A percentile compares a stretch with the other conserved stretches of the same genome.
phyloP scores from a whole-genome alignment of 1,140 invertebrate genomes.

The Bombus cullumanus region DNA sequence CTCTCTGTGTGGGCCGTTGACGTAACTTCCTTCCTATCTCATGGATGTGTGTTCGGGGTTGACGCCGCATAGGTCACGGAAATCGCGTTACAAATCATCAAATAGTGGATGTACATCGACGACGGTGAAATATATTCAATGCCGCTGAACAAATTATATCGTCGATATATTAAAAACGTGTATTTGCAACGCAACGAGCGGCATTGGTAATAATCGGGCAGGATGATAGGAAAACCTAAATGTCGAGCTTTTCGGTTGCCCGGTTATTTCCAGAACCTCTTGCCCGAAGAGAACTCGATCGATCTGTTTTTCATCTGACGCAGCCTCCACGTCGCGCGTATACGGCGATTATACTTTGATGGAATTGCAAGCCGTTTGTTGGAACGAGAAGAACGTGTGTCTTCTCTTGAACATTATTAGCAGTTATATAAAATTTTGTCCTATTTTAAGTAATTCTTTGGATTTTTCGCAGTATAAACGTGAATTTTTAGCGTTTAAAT shows the following conservation, averaged over 20 bases:
- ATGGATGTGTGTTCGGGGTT: constrained; percentile 3
- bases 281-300: constrained; percentile 20
- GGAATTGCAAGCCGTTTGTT: not conserved
- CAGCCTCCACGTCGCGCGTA: constrained; percentile 18
- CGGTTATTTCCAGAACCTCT: not conserved
- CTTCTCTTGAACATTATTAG: not conserved
- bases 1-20: not conserved
- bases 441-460: no score
- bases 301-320: constrained; percentile 52
- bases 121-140: not conserved
- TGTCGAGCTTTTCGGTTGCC: not conserved
- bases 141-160: constrained; percentile 13
- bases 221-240: not conserved
- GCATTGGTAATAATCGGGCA: not conserved
- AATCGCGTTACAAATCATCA: constrained; percentile 39
- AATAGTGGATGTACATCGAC: not conserved
- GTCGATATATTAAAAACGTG: not conserved
- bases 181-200: not conserved
- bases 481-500: no score
- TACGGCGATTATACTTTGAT: constrained; percentile 12
- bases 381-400: not conserved
- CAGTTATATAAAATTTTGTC: no score
- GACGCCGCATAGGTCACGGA: constrained; percentile 19
- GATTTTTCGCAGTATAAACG: no score
- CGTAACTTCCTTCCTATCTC: not conserved